These are phyloP conservation scores for Cuniculus paca DNA, from an alignment of 2,797 vertebrate species.

Conservation along the genomic window DNA sequence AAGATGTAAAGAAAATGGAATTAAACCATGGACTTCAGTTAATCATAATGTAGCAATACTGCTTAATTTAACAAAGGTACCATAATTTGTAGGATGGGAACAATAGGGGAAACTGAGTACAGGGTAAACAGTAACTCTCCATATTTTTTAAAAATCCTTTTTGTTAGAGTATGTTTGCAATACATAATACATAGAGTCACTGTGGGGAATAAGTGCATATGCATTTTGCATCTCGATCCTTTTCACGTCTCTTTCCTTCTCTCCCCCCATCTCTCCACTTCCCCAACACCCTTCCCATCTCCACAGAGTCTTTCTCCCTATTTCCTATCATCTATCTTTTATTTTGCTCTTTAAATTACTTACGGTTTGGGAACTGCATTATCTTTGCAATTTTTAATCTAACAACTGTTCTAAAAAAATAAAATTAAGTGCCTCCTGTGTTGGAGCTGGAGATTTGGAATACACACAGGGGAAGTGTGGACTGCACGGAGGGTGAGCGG, in stretches of 20 bases:
- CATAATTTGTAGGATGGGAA: not conserved
- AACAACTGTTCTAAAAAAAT: not conserved
- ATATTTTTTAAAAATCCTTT: not conserved
- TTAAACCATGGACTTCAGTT: not conserved
- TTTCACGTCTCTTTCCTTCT: not conserved
- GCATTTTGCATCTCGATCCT: not conserved
- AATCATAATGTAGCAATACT: slow-evolving; percentile 33
- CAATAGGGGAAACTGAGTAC: not conserved
- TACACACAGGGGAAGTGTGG: not conserved
- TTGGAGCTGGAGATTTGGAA: not conserved
- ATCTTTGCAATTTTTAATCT: slow-evolving; percentile 42
- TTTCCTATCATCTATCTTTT: not conserved
- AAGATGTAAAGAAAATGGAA: slow-evolving; percentile 50
- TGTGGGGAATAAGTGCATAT: not conserved
- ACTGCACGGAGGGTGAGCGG: not conserved
- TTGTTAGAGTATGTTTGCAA: not conserved
- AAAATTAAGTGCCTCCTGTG: not conserved
- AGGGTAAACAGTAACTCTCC: not conserved
- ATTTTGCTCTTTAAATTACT: not conserved
- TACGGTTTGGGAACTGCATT: not conserved
- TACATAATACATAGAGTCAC: not conserved
- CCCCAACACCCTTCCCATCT: not conserved
- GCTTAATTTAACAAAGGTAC: slow-evolving; percentile 55
- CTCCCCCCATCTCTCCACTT: not conserved
- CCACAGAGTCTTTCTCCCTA: not conserved